phyloP scores from a whole-genome alignment of 2,888 invertebrate species.

The Ormyrus labotus region DNA sequence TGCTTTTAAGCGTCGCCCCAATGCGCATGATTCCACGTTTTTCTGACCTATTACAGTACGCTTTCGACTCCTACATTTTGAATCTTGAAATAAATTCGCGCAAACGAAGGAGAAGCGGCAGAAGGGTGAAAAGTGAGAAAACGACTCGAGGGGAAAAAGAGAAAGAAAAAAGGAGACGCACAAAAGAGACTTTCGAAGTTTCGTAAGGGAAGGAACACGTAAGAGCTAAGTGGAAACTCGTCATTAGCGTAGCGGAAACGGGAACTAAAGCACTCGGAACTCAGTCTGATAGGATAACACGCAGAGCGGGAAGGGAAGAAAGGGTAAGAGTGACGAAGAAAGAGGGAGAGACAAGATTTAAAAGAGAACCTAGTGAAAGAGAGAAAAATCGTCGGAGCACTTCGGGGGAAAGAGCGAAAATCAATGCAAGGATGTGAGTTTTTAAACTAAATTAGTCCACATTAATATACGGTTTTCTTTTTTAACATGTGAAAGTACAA shows the following conservation, averaged over 20 bases:
- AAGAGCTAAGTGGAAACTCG: constrained; percentile 64
- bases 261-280: constrained; percentile 67
- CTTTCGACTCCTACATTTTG: constrained; percentile 8
- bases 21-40: constrained; percentile 12
- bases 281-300: constrained; percentile 65
- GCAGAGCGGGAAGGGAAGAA: constrained; percentile 45
- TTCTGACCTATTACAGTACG: constrained; percentile 1
- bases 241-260: constrained; percentile 69
- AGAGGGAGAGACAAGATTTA: constrained; percentile 39
- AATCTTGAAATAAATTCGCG: constrained; percentile 5
- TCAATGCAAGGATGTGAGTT: constrained; percentile 4
- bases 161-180: constrained; percentile 23
- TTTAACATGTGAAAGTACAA: no score
- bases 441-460: no score
- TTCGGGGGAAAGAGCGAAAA: constrained; percentile 36
- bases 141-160: not conserved
- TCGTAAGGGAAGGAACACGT: constrained; percentile 36
- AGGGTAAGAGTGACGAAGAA: constrained; percentile 6
- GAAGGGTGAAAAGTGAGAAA: not conserved
- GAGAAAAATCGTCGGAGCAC: not conserved
- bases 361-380: constrained; percentile 55
- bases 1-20: not conserved
- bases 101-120: not conserved
- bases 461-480: no score
- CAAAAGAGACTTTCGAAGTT: constrained; percentile 53